Evolutionary conservation across 2,888 invertebrate species (phyloP).

Genomic region (Encarsia formosa): DNA sequence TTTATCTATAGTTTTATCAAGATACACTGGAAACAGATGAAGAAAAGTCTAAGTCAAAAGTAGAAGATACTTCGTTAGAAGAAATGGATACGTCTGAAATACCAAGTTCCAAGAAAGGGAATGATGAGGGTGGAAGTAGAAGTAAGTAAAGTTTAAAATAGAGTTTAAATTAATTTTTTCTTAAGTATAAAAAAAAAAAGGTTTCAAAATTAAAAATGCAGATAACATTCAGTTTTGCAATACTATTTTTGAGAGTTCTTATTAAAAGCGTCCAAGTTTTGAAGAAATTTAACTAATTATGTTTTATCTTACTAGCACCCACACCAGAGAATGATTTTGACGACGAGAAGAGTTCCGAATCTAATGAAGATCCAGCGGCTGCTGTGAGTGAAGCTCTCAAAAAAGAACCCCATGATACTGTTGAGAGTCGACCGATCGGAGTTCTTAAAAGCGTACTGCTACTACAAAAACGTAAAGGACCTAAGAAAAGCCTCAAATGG

Average conservation of each 20-base stretch:
- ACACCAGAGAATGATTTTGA: constrained; percentile 44
- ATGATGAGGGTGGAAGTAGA: constrained; percentile 38
- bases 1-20: constrained; percentile 72
- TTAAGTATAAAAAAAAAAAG: not conserved
- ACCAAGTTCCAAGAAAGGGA: constrained; percentile 43
- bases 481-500: constrained; percentile 79
- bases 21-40: constrained; percentile 78
- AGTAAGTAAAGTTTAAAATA: constrained; percentile 38
- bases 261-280: too few species aligned
- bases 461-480: constrained; percentile 70
- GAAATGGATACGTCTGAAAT: too few species aligned
- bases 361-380: constrained; percentile 38
- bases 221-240: too few species aligned
- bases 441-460: constrained; percentile 73
- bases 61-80: constrained; percentile 36
- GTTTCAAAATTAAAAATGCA: not conserved
- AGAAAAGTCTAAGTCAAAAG: constrained; percentile 46
- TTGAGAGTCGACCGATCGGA: constrained; percentile 47
- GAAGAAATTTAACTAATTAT: too few species aligned
- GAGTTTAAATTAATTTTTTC: too few species aligned
- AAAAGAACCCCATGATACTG: constrained; percentile 27
- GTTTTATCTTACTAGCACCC: constrained; percentile 38
- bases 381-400: constrained; percentile 30
- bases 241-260: too few species aligned
- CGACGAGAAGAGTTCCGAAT: constrained; percentile 36